phyloP scores from a whole-genome alignment of 23 tunicate species.

The Botrylloides violaceus region DNA sequence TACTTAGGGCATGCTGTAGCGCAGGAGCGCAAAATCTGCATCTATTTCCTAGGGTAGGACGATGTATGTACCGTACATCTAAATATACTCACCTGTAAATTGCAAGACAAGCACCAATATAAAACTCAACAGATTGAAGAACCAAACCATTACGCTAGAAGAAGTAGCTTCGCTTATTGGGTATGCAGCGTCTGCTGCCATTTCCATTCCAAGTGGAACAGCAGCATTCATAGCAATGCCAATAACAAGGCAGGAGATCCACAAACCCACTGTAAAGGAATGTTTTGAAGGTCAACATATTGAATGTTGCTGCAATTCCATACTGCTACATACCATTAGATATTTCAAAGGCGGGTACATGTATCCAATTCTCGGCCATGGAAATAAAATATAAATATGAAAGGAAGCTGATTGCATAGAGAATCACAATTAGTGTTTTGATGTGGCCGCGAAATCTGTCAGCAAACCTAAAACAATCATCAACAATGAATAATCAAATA shows the following conservation, averaged over 20 bases:
- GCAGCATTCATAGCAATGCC: slow-evolving; percentile 73
- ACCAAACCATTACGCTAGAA: slow-evolving; percentile 75
- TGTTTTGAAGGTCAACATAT: background rate
- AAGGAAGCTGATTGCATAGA: slow-evolving; percentile 34
- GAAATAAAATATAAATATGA: slow-evolving; percentile 47
- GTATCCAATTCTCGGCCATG: slow-evolving; percentile 34
- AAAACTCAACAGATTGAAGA: slow-evolving; percentile 54
- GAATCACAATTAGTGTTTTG: slow-evolving; percentile 32
- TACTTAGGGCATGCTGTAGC: too few species aligned
- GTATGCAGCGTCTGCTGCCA: slow-evolving; percentile 79
- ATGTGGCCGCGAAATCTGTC: slow-evolving; percentile 74
- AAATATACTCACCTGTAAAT: slow-evolving; percentile 29
- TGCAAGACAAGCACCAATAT: slow-evolving; percentile 47
- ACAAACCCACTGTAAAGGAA: slow-evolving; percentile 54
- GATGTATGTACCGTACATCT: too few species aligned
- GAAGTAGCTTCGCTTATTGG: slow-evolving; percentile 82
- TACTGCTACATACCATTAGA: slow-evolving; percentile 20
- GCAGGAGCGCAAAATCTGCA: too few species aligned
- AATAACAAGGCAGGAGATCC: slow-evolving; percentile 43
- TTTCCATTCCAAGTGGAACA: slow-evolving; percentile 85
- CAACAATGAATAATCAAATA: too few species aligned
- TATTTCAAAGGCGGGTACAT: slow-evolving; percentile 34
- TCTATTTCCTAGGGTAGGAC: too few species aligned
- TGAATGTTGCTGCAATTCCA: background rate
- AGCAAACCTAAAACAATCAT: slow-evolving; percentile 72